Evolutionary conservation across 2,888 invertebrate genomes (phyloP).

Genomic region (Crepidodera aurea): DNA sequence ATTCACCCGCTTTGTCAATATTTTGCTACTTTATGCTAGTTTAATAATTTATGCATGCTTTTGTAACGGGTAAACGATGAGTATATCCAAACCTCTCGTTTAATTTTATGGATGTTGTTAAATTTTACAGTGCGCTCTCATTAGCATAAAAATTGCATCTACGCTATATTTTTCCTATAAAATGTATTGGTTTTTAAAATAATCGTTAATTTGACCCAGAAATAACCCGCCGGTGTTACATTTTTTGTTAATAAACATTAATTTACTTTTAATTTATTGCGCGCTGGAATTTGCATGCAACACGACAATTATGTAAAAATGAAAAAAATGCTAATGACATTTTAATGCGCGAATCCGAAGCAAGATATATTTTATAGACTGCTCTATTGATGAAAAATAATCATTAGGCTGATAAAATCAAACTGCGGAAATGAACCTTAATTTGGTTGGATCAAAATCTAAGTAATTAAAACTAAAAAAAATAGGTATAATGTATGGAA

Average conservation of each 20-base stretch:
- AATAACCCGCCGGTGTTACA: background rate
- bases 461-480: too few relatives aligned
- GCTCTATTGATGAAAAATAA: constrained; percentile 20
- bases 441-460: too few relatives aligned
- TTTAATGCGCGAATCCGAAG: constrained; percentile 22
- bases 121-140: constrained; percentile 1
- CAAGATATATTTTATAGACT: constrained; percentile 1
- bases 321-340: constrained; percentile 29
- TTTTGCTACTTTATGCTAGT: constrained; percentile 9
- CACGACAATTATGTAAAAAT: constrained; percentile 30
- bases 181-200: constrained; percentile 12
- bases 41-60: background rate
- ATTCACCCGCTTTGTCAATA: constrained; percentile 2
- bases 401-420: constrained; percentile 16
- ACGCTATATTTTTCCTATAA: background rate
- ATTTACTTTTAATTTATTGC: constrained; percentile 35
- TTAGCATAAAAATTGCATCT: constrained; percentile 16
- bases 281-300: constrained; percentile 34
- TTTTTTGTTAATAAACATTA: constrained; percentile 19
- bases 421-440: too few relatives aligned
- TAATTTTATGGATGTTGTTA: constrained; percentile 7
- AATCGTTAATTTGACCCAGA: constrained; percentile 7
- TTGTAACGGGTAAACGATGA: constrained; percentile 4
- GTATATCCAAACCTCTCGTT: background rate
- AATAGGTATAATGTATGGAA: too few relatives aligned